These are phyloP conservation scores for Coecobrya sp. DNA, from an alignment of 2,888 invertebrate species.

Conservation along the genomic window DNA sequence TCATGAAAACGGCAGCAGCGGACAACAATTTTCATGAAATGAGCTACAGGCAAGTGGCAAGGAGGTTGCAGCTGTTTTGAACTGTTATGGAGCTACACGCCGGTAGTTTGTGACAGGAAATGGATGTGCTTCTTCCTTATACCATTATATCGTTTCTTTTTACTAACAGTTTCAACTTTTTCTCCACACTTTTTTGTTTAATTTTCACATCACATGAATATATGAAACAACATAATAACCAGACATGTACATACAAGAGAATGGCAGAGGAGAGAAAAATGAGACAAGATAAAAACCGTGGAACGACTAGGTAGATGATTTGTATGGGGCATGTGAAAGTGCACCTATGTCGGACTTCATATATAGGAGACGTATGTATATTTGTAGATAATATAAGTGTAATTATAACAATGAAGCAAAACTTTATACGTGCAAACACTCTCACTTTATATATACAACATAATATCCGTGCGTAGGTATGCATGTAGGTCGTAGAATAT, in stretches of 20 bases:
- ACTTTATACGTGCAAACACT: background rate
- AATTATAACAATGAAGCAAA: background rate
- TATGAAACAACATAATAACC: background rate
- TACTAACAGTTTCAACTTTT: constrained; percentile 47
- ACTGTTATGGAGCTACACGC: constrained; percentile 38
- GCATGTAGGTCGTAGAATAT: too few relatives aligned
- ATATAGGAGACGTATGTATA: too few relatives aligned
- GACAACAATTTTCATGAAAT: constrained; percentile 68
- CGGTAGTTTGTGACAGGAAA: constrained; percentile 78
- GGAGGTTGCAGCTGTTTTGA: constrained; percentile 47
- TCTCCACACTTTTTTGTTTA: constrained; percentile 32
- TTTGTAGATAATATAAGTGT: too few relatives aligned
- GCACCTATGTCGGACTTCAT: too few relatives aligned
- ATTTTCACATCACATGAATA: constrained; percentile 70
- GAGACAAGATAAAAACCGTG: constrained; percentile 16
- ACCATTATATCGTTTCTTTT: constrained; percentile 60
- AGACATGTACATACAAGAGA: background rate
- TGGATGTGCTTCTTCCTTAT: constrained; percentile 70
- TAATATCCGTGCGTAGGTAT: too few relatives aligned
- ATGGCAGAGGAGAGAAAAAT: background rate
- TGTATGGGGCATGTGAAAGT: constrained; percentile 14
- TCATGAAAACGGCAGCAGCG: background rate
- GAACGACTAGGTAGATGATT: constrained; percentile 4
- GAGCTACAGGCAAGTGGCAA: constrained; percentile 43
- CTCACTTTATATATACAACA: background rate